Base-by-base conservation (phyloP, 2,113 vertebrate species). In the Paratilapia polleni region DNA sequence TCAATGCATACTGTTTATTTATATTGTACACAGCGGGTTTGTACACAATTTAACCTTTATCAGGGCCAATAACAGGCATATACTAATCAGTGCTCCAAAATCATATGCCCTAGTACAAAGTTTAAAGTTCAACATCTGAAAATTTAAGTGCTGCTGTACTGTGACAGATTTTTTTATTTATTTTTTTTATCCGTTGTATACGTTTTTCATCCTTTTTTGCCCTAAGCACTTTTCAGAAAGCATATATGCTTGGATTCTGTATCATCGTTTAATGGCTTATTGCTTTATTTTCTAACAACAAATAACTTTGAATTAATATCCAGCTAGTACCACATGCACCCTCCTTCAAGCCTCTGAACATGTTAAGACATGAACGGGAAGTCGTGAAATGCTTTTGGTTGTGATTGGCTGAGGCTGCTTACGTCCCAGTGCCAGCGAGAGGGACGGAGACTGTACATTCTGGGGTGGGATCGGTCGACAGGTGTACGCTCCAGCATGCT, bases 401-500 rank as follows among this genome's bases (percentile, higher is more conserved):
- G 49, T 62, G 38, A 4, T 54, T 15, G 34, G 13, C 26, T 62
- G 77, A 78, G 24, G 41, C 57, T 81, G 94, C 96, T 95, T 61
- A 96, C 96, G 59, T 74, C 96, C 96, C 66, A 96, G 77, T 41
- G 89, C 87, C 76, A 96, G 83, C 8, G 80, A 63, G 56, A 96
- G 41, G 2, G 92, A 66, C 0, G 94, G 91, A 2, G 95, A 96
- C 82, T 94, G 95, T 3, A 96, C 94, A 28, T 95, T 96, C 87
- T 95, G 94, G 1, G 94, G 95, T 7, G 96, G 95, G 87, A 95
- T 90, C 0, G 94, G 94, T 49, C 95, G 93, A 84, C 96, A 96
- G 79, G 87, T 91, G 92, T 96, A 96, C 2, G 82, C 88, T 41
- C 96, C 96, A 6, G 82, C 78, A 8, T 96, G 93, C 61, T 93